phyloP scores from a whole-genome alignment of 2,113 vertebrate species.

The Rallus limicola region DNA sequence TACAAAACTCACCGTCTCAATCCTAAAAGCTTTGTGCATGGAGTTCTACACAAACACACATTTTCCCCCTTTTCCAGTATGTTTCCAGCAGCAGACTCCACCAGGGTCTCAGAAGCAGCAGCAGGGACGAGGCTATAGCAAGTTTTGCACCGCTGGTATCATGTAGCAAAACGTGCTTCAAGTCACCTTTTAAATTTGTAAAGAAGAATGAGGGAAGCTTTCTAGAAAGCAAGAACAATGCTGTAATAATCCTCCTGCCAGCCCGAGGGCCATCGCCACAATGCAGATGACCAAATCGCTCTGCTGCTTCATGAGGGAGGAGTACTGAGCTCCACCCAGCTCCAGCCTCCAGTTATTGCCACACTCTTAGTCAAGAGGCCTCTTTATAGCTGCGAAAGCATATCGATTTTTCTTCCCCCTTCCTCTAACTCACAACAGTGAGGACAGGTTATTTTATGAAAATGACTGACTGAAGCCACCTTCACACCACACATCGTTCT shows the following conservation, averaged over 20 bases:
- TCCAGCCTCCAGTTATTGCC: neutral
- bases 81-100: neutral
- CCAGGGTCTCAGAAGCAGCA: neutral
- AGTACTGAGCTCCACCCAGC: neutral
- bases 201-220: neutral
- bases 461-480: neutral
- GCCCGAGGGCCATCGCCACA: neutral
- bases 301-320: neutral
- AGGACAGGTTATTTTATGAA: neutral
- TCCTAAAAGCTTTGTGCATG: neutral
- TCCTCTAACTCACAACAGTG: neutral
- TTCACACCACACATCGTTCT: neutral
- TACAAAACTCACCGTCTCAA: neutral
- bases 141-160: neutral
- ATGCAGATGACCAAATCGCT: neutral
- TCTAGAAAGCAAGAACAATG: conserved; percentile 13
- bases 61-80: neutral
- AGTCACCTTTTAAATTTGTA: neutral
- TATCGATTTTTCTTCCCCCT: conserved; percentile 2
- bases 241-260: conserved; percentile 4
- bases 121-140: neutral
- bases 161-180: neutral
- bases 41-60: neutral
- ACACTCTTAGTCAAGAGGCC: neutral
- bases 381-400: neutral